Conservation (phyloP, 2,797 vertebrate species). For the Myripristis murdjan region DNA sequence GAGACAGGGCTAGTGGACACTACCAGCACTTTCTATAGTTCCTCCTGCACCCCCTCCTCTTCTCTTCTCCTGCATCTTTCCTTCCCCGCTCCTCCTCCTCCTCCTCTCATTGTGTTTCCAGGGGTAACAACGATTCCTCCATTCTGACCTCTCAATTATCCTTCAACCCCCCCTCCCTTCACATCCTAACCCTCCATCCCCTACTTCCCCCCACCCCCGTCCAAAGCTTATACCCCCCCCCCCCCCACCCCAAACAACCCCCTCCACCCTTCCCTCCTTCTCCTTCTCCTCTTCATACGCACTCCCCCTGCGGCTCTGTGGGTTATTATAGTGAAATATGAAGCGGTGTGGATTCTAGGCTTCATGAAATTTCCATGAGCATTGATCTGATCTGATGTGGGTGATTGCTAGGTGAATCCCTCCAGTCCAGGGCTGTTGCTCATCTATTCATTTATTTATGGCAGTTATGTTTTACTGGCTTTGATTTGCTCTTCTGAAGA, state of each 20-base stretch:
- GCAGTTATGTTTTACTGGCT: slow-evolving; percentile 86
- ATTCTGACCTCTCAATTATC: slow-evolving; percentile 79
- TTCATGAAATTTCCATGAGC: slow-evolving; percentile 91
- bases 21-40: slow-evolving; percentile 34
- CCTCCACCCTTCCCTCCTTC: slow-evolving; percentile 30
- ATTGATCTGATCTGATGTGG: slow-evolving; percentile 88
- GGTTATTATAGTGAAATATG: slow-evolving; percentile 90
- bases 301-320: slow-evolving; percentile 77
- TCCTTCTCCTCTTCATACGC: slow-evolving; percentile 66
- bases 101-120: slow-evolving; percentile 60
- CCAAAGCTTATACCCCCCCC: slow-evolving; percentile 50
- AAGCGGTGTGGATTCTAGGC: slow-evolving; percentile 85
- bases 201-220: slow-evolving; percentile 36
- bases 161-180: slow-evolving; percentile 39
- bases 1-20: slow-evolving; percentile 54
- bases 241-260: slow-evolving; percentile 24
- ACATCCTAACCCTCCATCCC: slow-evolving; percentile 18
- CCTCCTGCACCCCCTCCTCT: slow-evolving; percentile 35
- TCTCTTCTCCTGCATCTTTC: neutral
- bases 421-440: slow-evolving; percentile 82
- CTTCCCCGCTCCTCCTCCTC: neutral
- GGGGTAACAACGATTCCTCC: slow-evolving; percentile 53
- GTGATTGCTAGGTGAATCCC: slow-evolving; percentile 88
- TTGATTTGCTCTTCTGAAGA: slow-evolving; percentile 85
- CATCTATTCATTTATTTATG: slow-evolving; percentile 87